These are phyloP conservation scores for Percopsis omiscomaycus DNA, from an alignment of 2,797 vertebrate genomes.

Conservation along the genomic window DNA sequence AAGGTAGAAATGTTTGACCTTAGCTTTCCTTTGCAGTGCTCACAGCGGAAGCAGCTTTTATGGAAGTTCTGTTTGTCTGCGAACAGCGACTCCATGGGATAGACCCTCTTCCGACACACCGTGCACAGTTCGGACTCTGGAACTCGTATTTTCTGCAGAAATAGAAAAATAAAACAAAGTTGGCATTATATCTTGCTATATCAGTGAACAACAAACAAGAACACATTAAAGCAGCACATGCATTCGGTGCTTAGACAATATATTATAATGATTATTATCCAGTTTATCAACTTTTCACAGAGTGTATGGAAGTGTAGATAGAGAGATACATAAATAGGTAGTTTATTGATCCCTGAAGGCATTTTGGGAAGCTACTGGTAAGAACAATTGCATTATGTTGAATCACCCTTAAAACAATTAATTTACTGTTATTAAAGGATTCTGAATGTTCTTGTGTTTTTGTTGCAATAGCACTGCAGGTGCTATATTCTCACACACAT, in stretches of 20 bases:
- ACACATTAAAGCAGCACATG: not conserved
- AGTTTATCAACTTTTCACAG: too few species aligned
- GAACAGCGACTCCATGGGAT: constrained; percentile 93
- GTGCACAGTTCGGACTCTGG: constrained; percentile 90
- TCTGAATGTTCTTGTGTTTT: too few species aligned
- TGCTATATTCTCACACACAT: too few species aligned
- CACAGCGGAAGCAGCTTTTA: constrained; percentile 95
- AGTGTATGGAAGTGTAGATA: too few species aligned
- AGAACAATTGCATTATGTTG: too few species aligned
- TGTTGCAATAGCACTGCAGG: too few species aligned
- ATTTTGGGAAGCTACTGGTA: too few species aligned
- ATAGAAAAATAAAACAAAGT: not conserved
- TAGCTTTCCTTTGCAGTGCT: constrained; percentile 90
- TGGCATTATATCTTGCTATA: not conserved
- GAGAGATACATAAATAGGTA: too few species aligned
- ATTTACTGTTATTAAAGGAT: too few species aligned
- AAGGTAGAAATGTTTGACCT: constrained; percentile 76
- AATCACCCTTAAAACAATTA: too few species aligned
- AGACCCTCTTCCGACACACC: constrained; percentile 92
- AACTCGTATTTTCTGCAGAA: constrained; percentile 85
- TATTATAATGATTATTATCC: constrained; percentile 1
- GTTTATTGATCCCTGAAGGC: too few species aligned
- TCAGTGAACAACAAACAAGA: not conserved
- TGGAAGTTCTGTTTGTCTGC: constrained; percentile 97
- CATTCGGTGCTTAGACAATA: constrained; percentile 1